phyloP scores from a whole-genome alignment of 2,797 vertebrate genomes.

The Fistularia tabacaria region DNA sequence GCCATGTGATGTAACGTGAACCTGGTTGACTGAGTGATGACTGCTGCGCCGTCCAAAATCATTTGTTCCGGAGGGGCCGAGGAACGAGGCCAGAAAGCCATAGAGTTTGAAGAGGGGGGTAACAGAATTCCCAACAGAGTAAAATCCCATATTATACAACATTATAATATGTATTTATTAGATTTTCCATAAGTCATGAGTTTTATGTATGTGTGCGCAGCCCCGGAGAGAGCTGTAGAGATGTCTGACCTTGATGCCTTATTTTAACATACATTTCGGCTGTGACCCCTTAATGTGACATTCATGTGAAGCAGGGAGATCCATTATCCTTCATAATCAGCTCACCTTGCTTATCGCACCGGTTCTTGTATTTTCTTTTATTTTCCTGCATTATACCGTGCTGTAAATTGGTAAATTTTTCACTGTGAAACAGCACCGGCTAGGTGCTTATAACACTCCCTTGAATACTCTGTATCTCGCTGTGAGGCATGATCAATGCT shows the following conservation, averaged over 20 bases:
- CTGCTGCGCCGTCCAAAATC: conserved; percentile 8
- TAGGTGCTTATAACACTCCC: conserved; percentile 11
- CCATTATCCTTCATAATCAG: conserved; percentile 9
- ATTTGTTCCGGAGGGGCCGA: conserved; percentile 18
- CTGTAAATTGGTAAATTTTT: conserved; percentile 2
- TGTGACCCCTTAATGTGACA: conserved; percentile 18
- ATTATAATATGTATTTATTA: neutral
- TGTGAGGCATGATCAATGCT: conserved; percentile 60
- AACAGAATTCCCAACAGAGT: neutral
- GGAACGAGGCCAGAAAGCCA: conserved; percentile 16
- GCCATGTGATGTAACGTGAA: conserved; percentile 18
- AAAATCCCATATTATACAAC: conserved; percentile 19
- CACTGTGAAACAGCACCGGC: conserved; percentile 2
- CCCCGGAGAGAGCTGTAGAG: conserved; percentile 18
- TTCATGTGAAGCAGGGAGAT: conserved; percentile 11
- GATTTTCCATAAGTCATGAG: conserved; percentile 21
- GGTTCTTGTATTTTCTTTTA: conserved; percentile 5
- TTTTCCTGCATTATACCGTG: conserved; percentile 2
- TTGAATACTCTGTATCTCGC: conserved; percentile 44
- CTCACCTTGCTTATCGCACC: neutral
- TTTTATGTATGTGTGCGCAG: conserved; percentile 26
- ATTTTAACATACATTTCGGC: conserved; percentile 8
- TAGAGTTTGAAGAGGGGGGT: conserved; percentile 9
- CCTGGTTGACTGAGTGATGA: conserved; percentile 20
- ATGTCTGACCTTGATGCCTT: conserved; percentile 28